phyloP scores from a whole-genome alignment of 2,888 invertebrate species.

The Cheilosia pagana region DNA sequence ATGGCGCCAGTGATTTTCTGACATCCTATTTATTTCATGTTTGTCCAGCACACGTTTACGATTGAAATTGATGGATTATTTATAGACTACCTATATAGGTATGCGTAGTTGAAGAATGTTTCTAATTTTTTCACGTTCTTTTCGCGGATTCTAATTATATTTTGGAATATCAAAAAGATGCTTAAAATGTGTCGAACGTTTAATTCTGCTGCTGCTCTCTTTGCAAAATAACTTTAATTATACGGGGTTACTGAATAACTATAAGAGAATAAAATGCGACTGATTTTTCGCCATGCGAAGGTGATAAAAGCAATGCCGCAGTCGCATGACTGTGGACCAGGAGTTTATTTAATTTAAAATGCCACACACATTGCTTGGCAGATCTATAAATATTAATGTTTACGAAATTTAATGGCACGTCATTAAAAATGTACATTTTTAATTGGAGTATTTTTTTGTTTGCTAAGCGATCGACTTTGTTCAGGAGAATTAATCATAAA shows the following conservation, averaged over 20 bases:
- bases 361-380: constrained; percentile 65
- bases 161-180: constrained; percentile 17
- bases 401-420: constrained; percentile 82
- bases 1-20: constrained; percentile 82
- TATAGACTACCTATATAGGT: constrained; percentile 22
- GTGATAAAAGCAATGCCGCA: constrained; percentile 66
- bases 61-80: constrained; percentile 48
- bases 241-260: constrained; percentile 38
- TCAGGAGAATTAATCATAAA: constrained; percentile 42
- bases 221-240: constrained; percentile 44
- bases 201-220: constrained; percentile 6
- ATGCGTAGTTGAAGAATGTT: background rate
- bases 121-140: constrained; percentile 23
- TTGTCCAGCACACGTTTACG: constrained; percentile 31
- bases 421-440: constrained; percentile 82
- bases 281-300: constrained; percentile 49
- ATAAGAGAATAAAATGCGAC: constrained; percentile 19
- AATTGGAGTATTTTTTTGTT: constrained; percentile 48
- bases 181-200: constrained; percentile 33
- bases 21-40: constrained; percentile 72
- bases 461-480: constrained; percentile 11
- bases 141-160: constrained; percentile 15
- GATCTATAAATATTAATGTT: constrained; percentile 83
- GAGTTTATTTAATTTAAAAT: constrained; percentile 70
- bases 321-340: constrained; percentile 39